These are phyloP conservation scores for Zoanthus solanderi DNA, from an alignment of 92 coral and sea anemone genomes.

Conservation along the genomic window DNA sequence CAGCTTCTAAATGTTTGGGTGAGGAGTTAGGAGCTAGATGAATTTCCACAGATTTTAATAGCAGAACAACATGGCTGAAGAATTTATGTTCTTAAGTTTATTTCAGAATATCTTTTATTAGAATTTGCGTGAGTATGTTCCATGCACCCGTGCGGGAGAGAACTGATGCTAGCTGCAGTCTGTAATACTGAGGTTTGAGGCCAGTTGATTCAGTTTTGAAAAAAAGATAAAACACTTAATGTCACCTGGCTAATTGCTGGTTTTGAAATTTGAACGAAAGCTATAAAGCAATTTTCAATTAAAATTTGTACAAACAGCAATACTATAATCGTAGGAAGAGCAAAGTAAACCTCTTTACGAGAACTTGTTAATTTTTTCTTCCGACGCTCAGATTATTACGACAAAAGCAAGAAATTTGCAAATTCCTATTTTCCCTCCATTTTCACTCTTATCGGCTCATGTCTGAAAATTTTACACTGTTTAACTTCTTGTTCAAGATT, in stretches of 20 bases:
- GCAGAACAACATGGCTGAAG: background rate
- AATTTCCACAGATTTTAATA: background rate
- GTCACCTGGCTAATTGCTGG: background rate
- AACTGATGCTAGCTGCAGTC: background rate
- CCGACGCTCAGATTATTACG: background rate
- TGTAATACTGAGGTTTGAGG: background rate
- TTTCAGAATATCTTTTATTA: background rate
- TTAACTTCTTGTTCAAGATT: too few species aligned
- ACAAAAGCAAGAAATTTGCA: background rate
- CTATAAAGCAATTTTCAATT: background rate
- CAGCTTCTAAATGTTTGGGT: conserved; percentile 14
- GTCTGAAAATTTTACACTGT: background rate
- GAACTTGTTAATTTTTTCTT: background rate
- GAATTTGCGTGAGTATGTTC: background rate
- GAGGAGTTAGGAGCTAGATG: background rate
- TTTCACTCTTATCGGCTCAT: background rate
- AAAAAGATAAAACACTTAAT: background rate
- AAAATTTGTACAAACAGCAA: conserved; percentile 5
- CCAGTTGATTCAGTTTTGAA: background rate
- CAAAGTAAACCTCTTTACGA: background rate
- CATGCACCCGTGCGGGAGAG: background rate
- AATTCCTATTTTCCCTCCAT: background rate
- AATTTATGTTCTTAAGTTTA: too few species aligned
- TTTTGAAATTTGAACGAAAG: background rate
- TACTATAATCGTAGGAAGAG: background rate